phyloP scores from a whole-genome alignment of 2,797 vertebrate genomes.

The Melanotaenia parkinsoni region DNA sequence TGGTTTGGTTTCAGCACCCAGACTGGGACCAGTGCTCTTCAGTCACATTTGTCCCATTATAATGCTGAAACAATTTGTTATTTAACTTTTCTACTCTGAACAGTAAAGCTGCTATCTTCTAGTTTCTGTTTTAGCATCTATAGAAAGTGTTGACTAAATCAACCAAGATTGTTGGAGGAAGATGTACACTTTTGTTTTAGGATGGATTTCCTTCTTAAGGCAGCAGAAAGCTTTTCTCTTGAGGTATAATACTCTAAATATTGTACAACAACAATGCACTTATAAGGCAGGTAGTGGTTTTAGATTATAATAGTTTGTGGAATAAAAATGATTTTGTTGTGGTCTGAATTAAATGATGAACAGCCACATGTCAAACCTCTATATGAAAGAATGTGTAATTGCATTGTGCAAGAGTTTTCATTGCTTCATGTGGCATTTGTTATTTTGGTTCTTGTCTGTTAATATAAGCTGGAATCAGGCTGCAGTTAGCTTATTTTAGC shows the following conservation, averaged over 20 bases:
- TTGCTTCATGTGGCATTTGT: conserved; percentile 13
- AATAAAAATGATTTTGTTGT: conserved; percentile 42
- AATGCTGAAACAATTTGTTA: not conserved
- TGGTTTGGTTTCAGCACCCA: not conserved
- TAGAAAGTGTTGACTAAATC: conserved; percentile 2
- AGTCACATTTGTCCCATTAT: not conserved
- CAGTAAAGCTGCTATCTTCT: not conserved
- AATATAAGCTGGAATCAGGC: not conserved
- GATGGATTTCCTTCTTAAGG: conserved; percentile 63
- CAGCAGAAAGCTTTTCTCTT: conserved; percentile 74
- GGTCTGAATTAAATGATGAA: conserved; percentile 44
- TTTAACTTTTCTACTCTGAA: not conserved
- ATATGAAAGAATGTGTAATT: conserved; percentile 19
- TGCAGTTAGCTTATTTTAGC: not conserved
- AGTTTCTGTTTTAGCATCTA: not conserved
- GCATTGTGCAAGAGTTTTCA: not conserved
- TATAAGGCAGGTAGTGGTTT: conserved; percentile 73
- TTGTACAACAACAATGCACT: conserved; percentile 85
- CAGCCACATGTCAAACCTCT: conserved; percentile 48
- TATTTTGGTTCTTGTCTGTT: not conserved
- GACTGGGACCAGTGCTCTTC: not conserved
- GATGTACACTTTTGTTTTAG: conserved; percentile 34
- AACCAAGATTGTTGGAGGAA: conserved; percentile 23
- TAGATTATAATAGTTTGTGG: conserved; percentile 60
- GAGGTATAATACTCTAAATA: conserved; percentile 71